Percentiles rank a stretch among this genome's conserved stretches.
These are phyloP conservation scores for Liparis tanakae DNA, from an alignment of 2,797 vertebrate species.

Conservation along the genomic window DNA sequence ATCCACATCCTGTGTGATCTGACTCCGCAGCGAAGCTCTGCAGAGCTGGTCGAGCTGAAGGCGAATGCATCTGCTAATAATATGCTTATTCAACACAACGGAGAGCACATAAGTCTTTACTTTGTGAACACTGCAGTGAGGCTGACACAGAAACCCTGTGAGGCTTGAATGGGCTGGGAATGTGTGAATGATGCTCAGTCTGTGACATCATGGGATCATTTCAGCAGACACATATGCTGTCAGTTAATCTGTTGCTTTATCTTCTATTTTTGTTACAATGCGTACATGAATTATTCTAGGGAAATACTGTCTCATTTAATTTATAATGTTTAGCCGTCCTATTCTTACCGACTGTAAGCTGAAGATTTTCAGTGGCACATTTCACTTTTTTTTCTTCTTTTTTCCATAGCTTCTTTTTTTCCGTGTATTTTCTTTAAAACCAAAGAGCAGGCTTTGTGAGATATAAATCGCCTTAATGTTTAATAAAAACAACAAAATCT, in stretches of 20 bases:
- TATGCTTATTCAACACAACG: not conserved
- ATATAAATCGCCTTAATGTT: not conserved
- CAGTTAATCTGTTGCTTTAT: not conserved
- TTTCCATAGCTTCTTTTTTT: not conserved
- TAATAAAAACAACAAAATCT: not conserved
- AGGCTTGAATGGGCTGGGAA: too few relatives aligned
- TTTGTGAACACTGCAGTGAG: not conserved
- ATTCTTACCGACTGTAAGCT: not conserved
- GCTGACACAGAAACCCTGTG: too few relatives aligned
- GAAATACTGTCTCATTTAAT: not conserved
- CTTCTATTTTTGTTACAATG: not conserved
- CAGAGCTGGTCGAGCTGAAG: not conserved
- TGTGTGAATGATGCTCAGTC: not conserved
- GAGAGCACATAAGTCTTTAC: not conserved
- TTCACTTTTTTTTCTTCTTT: not conserved
- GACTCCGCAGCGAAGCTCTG: constrained; percentile 23
- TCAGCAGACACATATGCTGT: too few relatives aligned
- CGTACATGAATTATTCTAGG: not conserved
- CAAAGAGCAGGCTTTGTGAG: not conserved
- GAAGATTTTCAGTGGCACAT: too few relatives aligned
- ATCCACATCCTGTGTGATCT: constrained; percentile 50
- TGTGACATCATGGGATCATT: not conserved
- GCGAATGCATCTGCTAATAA: not conserved
- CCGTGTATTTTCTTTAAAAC: not conserved
- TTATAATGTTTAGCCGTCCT: not conserved